Percentiles rank a stretch among this genome's conserved stretches.
Evolutionary conservation across 2,888 invertebrate genomes (phyloP).

Genomic region (Oscheius sp.): DNA sequence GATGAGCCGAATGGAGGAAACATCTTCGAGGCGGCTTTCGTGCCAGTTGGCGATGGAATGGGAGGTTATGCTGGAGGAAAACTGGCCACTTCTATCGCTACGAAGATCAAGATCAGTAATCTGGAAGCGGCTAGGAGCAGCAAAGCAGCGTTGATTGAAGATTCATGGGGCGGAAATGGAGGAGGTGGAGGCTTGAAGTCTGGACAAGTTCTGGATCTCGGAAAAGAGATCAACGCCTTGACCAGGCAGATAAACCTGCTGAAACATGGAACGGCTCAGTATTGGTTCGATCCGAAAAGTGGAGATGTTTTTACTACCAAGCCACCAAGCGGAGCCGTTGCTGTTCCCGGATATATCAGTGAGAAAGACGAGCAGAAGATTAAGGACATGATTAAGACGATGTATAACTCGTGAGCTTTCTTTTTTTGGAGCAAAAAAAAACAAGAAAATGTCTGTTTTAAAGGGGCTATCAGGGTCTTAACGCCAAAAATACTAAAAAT

Average conservation of each 20-base stretch:
- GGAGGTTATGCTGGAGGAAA: constrained; percentile 8
- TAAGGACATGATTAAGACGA: too few relatives aligned
- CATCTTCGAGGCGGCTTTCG: constrained; percentile 2
- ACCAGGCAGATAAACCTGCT: constrained; percentile 5
- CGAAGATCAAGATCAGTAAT: background rate
- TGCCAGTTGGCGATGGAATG: constrained; percentile 3
- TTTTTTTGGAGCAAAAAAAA: too few relatives aligned
- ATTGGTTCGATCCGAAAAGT: background rate
- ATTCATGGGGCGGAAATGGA: background rate
- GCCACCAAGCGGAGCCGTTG: too few relatives aligned
- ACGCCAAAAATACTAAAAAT: too few relatives aligned
- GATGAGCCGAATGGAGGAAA: constrained; percentile 2
- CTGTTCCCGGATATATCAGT: too few relatives aligned
- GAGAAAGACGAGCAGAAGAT: too few relatives aligned
- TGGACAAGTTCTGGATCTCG: background rate
- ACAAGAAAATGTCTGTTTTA: too few relatives aligned
- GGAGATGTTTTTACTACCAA: background rate
- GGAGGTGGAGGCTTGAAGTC: background rate
- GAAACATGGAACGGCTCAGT: background rate
- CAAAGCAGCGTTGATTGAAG: background rate
- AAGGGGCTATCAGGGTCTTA: too few relatives aligned
- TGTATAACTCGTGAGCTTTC: too few relatives aligned
- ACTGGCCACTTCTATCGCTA: background rate
- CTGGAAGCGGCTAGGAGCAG: background rate
- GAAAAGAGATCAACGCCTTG: background rate